A percentile compares a stretch with the other conserved stretches of the same genome.
phyloP scores from a whole-genome alignment of 2,888 invertebrate genomes.

The Hetaerina titia region DNA sequence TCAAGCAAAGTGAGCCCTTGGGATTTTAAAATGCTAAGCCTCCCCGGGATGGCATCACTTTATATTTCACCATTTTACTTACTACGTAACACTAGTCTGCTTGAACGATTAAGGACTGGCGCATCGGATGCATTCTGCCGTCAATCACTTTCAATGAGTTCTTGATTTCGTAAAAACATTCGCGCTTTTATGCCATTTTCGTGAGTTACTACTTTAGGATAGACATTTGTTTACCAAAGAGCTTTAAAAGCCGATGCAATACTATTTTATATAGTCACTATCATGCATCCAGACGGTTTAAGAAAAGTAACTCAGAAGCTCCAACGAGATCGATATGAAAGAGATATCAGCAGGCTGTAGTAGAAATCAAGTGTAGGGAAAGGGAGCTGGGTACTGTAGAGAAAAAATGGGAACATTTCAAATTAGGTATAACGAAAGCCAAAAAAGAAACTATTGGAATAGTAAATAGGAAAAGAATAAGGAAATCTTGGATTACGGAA shows the following conservation, averaged over 20 bases:
- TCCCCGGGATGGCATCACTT: neutral
- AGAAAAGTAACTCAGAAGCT: too few species aligned
- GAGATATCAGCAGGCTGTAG: too few species aligned
- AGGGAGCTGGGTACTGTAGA: too few species aligned
- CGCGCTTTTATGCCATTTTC: neutral
- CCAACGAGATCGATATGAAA: too few species aligned
- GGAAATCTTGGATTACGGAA: too few species aligned
- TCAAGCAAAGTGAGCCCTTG: neutral
- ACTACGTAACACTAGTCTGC: neutral
- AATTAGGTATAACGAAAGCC: too few species aligned
- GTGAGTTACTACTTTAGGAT: neutral
- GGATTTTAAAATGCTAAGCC: neutral
- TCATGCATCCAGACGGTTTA: too few species aligned
- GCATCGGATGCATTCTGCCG: neutral
- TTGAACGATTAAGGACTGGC: neutral
- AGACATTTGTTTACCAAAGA: neutral
- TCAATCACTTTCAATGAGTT: neutral
- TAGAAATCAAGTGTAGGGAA: too few species aligned
- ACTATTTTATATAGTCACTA: too few species aligned
- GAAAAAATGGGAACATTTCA: too few species aligned
- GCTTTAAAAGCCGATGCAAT: neutral
- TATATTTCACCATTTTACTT: neutral
- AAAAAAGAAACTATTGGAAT: too few species aligned
- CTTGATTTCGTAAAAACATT: neutral
- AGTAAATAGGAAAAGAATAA: too few species aligned